Evolutionary conservation across 2,888 invertebrate genomes (phyloP).

Genomic region (Thecophora atra): DNA sequence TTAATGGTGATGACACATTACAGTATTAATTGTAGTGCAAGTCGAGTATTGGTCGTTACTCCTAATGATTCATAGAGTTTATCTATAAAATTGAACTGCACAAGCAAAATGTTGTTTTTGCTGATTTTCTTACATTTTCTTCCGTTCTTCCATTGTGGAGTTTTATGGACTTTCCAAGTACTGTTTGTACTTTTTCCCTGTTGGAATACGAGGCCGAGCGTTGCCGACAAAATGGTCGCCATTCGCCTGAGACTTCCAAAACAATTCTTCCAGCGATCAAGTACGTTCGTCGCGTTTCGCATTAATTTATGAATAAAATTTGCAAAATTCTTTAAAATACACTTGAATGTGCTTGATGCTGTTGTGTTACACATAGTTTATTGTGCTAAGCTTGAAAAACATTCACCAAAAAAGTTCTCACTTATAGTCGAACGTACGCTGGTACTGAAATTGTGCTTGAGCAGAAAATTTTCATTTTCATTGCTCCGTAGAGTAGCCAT

Average conservation of each 20-base stretch:
- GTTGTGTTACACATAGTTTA: background rate
- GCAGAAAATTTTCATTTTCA: no score
- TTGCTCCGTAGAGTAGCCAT: background rate
- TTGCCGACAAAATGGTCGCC: slow-evolving; percentile 46
- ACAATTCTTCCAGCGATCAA: slow-evolving; percentile 39
- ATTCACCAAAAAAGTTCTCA: slow-evolving; percentile 31
- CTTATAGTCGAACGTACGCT: background rate
- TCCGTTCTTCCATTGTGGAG: no score
- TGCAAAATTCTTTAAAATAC: slow-evolving; percentile 30
- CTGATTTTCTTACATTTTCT: no score
- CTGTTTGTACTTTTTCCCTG: no score
- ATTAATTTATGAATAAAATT: slow-evolving; percentile 28
- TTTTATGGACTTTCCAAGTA: no score
- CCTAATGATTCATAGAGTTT: no score
- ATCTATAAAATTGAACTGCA: no score
- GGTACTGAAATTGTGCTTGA: slow-evolving; percentile 26
- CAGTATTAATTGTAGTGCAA: no score
- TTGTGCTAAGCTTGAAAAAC: background rate
- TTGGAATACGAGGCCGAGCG: no score
- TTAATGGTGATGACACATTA: no score
- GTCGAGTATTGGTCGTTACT: no score
- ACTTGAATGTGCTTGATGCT: slow-evolving; percentile 20
- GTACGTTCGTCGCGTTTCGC: slow-evolving; percentile 33
- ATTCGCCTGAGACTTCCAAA: slow-evolving; percentile 43
- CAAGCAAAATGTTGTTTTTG: no score